These are phyloP conservation scores for Acanthiza pusilla DNA, from an alignment of 2,797 vertebrate species.

Conservation along the genomic window DNA sequence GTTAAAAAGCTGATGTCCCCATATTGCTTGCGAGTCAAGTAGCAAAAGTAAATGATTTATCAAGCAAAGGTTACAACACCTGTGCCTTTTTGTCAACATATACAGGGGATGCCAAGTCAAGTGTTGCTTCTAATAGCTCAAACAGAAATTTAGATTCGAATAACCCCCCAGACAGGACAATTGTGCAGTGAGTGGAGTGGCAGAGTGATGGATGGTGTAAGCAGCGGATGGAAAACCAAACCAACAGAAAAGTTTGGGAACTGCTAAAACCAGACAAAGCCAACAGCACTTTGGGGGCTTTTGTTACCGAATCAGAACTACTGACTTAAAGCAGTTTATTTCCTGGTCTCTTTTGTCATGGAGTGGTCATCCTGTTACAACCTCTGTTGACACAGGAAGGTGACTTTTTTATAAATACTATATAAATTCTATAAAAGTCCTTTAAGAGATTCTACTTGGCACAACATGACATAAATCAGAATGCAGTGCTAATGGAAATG, in stretches of 20 bases:
- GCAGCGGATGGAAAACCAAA: constrained; percentile 11
- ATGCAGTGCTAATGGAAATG: neutral
- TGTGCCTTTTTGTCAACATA: constrained; percentile 72
- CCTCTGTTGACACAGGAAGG: constrained; percentile 1
- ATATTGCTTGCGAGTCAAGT: constrained; percentile 47
- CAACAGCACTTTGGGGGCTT: neutral
- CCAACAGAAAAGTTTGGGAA: neutral
- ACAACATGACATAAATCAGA: neutral
- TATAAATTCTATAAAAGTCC: neutral
- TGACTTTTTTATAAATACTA: neutral
- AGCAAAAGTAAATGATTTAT: constrained; percentile 74
- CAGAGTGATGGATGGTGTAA: constrained; percentile 17
- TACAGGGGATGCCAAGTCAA: constrained; percentile 62
- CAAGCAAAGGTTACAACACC: constrained; percentile 71
- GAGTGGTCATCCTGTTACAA: neutral
- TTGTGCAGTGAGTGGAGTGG: constrained; percentile 25
- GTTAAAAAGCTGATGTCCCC: constrained; percentile 55
- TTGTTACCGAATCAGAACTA: constrained; percentile 21
- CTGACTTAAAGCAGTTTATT: constrained; percentile 2
- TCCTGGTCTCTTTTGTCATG: neutral
- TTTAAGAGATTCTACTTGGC: neutral
- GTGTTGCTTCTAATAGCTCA: constrained; percentile 61
- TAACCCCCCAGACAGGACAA: constrained; percentile 58
- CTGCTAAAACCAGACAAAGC: constrained; percentile 14
- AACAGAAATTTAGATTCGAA: constrained; percentile 71